A percentile compares a stretch with the other conserved stretches of the same genome.
phyloP scores from a whole-genome alignment of 1,140 invertebrate genomes.

The Penaeus indicus region DNA sequence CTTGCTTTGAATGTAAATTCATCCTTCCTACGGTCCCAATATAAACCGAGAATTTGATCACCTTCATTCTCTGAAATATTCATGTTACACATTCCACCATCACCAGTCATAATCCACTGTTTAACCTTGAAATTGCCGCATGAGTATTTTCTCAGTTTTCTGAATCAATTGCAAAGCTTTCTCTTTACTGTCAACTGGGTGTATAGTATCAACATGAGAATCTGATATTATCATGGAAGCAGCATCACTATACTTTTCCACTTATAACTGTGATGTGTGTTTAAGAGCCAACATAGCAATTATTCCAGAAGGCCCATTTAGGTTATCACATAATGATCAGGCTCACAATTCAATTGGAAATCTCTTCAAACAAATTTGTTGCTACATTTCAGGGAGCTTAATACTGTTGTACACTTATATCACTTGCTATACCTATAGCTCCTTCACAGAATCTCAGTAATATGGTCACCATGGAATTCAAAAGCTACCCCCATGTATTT shows the following conservation, averaged over 20 bases:
- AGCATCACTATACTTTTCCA: not conserved
- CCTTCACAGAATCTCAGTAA: too few relatives aligned
- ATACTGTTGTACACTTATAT: not conserved
- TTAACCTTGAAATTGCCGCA: not conserved
- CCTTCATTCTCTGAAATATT: not conserved
- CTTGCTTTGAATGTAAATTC: too few relatives aligned
- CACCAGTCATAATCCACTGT: not conserved
- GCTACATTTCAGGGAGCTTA: not conserved
- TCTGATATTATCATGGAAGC: not conserved
- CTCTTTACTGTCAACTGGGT: not conserved
- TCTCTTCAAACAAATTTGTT: conserved; percentile 2
- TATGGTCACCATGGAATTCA: too few relatives aligned
- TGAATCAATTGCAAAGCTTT: not conserved
- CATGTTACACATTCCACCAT: not conserved
- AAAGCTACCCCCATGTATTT: too few relatives aligned
- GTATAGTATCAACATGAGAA: not conserved
- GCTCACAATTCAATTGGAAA: not conserved
- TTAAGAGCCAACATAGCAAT: not conserved
- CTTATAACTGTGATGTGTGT: not conserved
- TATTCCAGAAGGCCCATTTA: not conserved
- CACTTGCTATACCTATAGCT: not conserved
- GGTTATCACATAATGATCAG: not conserved
- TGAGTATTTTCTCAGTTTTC: not conserved
- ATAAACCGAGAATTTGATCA: too few relatives aligned
- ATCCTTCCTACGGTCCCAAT: too few relatives aligned